These are phyloP conservation scores for Ammospiza caudacuta DNA, from an alignment of 2,113 vertebrate species.

Conservation along the genomic window DNA sequence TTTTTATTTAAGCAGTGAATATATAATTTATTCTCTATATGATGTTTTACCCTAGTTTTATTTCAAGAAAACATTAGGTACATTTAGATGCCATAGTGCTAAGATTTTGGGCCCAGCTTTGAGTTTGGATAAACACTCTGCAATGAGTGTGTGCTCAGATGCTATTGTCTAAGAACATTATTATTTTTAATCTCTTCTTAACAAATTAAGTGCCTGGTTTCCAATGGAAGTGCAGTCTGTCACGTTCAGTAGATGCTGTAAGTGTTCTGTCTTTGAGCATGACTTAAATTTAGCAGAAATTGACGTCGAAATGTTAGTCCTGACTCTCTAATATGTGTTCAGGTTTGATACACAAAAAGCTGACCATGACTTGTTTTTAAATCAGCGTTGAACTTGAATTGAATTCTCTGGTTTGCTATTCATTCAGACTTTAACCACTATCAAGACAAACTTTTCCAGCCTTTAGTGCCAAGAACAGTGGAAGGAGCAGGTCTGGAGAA, in stretches of 20 bases:
- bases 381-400: conserved; percentile 31
- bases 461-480: neutral
- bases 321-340: neutral
- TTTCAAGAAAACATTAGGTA: neutral
- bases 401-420: conserved; percentile 59
- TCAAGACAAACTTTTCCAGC: conserved; percentile 40
- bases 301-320: neutral
- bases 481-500: neutral
- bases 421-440: conserved; percentile 26
- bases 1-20: neutral
- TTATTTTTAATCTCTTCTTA: neutral
- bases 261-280: neutral
- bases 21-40: neutral
- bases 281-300: neutral
- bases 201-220: neutral
- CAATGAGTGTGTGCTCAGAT: neutral
- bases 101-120: neutral
- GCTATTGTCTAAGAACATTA: neutral
- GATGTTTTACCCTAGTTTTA: neutral
- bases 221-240: neutral
- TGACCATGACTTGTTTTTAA: neutral
- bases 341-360: neutral
- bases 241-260: neutral
- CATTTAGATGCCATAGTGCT: neutral
- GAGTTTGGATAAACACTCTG: neutral